Base-by-base conservation (phyloP, 1,140 invertebrate genomes). In the Limonius californicus region DNA sequence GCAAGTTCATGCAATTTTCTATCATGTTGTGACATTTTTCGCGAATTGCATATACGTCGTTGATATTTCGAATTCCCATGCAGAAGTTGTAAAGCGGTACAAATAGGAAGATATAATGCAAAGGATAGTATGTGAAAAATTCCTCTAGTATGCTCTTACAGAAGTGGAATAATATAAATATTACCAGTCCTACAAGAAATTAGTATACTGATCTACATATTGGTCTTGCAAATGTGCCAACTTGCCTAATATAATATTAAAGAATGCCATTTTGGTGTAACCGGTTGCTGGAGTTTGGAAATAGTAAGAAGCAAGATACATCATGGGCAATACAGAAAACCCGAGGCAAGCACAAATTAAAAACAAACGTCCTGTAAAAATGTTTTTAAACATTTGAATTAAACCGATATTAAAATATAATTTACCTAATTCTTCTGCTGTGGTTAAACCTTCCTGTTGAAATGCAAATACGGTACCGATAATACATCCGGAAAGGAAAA, bases 81-180 rank as follows among this genome's bases (percentile, higher is more conserved):
- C 76, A 69, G 8, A 92, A 76, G 64, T 84, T 84, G 76, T 90
- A 91, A 56, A 89, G 85, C 0, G 90, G 90, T 59, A 90, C 80
- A 23, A 89, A 74, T 60, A 82, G 79, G 67, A 92, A 85, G 20
- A 89, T 71, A 66, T 80, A 79, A 67, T 89, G 84, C 57, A 91
- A 74, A 12, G n/a, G 3, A 27, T 27, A 9, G 23, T 27, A 9
- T 27, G 23, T 27, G 9, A 4, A 27, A 27, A 27, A 27, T 27
- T 4, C 23, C 23, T 27, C 23, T 27, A 27, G 9, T 4, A 9
- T 9, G 23, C 23, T 27, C 23, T 27, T 27, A 27, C 3, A 27
- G 23, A 27, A 27, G 9, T 27, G 23, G 3, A 27, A 4, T 9
- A 27, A 27, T 27, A 27, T 27, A 9, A 27, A 27, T n/a, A n/a